These are phyloP conservation scores for Lumbricus terrestris DNA, from an alignment of 2,888 invertebrate species.

Conservation along the genomic window DNA sequence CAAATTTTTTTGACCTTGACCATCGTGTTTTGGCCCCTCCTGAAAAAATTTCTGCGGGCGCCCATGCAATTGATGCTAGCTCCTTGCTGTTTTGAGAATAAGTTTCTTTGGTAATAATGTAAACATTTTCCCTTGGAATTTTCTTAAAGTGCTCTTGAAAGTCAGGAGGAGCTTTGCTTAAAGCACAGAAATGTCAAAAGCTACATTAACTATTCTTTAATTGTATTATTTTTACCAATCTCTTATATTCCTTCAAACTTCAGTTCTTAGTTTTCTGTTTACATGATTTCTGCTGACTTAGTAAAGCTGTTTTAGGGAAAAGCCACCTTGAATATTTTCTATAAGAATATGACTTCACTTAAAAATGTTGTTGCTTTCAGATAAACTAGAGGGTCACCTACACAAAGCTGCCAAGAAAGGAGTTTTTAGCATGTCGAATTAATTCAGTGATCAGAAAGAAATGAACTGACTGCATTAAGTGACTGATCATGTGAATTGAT, in stretches of 20 bases:
- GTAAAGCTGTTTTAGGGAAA: not conserved
- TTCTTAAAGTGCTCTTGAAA: not conserved
- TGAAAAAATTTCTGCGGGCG: too few species aligned
- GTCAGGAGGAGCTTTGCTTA: not conserved
- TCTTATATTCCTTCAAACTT: not conserved
- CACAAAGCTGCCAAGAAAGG: conserved; percentile 75
- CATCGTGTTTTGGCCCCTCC: too few species aligned
- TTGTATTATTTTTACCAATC: not conserved
- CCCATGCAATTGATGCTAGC: too few species aligned
- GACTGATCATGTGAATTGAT: not conserved
- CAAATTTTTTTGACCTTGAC: too few species aligned
- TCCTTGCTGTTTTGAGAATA: not conserved
- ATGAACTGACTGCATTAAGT: not conserved
- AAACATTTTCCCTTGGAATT: not conserved
- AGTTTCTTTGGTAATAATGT: not conserved
- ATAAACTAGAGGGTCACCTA: conserved; percentile 73
- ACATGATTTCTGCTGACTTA: too few species aligned
- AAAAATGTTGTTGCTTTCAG: conserved; percentile 62
- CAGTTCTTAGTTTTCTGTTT: not conserved
- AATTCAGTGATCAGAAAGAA: not conserved
- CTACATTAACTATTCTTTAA: not conserved
- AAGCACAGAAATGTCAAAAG: not conserved
- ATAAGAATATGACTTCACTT: not conserved
- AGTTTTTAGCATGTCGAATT: conserved; percentile 26
- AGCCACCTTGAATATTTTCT: not conserved